Evolutionary conservation across 2,888 invertebrate genomes (phyloP), one percentile per base, ranked within the genome.

Genomic region (Dexiosoma caninum): DNA sequence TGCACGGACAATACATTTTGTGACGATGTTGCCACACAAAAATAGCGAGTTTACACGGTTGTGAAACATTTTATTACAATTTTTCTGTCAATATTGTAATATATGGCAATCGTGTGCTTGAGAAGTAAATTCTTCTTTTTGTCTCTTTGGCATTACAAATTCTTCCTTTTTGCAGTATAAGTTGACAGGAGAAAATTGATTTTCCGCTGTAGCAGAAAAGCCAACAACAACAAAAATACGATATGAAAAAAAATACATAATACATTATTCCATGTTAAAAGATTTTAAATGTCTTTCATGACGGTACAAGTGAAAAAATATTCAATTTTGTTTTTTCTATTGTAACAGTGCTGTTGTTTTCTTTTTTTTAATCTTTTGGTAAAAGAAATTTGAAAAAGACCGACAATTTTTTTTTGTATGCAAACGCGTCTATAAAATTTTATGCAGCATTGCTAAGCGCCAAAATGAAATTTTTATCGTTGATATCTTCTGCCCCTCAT

Each of bases 361-460:
- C n/a, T 32, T 0, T 59, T 5, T 78, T 72, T 49, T 62, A 64
- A 72, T 66, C 60, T 80, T 49, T 67, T 49, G 62, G 69, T 5
- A 57, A 81, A 72, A 57, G 42, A 72, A 64, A 69, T 37, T 69
- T 44, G 0, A 70, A 64, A 77, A 70, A 70, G 5, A 71, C 77
- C 70, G 70, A 78, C 57, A 44, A 64, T 51, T 53, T 57, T 75
- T n/a, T n/a, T 67, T 62, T 80, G 44, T 72, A 67, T 72, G 60
- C 76, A 76, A 81, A 72, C 9, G 76, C 53, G 59, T 66, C 62
- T 64, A 60, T 70, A 71, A 67, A 82, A 84, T 84, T 82, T 80
- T 44, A 83, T 82, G 83, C 82, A 71, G 72, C 82, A 81, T 82
- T 78, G 37, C 83, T 83, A 77, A 81, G 76, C 81, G 82, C 82